These are phyloP conservation scores for Cyprinodon tularosa DNA, from an alignment of 2,113 vertebrate species.

Conservation along the genomic window DNA sequence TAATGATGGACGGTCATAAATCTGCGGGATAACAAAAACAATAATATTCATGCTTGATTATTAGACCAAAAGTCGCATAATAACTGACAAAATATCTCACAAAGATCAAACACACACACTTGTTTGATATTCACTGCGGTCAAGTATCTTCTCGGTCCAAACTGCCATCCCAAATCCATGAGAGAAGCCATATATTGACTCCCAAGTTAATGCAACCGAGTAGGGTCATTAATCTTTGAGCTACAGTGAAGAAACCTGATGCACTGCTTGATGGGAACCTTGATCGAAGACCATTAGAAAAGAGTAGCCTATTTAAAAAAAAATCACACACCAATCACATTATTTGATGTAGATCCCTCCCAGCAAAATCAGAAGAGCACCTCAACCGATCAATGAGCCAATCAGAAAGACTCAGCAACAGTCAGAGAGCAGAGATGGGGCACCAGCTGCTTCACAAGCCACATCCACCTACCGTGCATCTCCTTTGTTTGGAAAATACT, in stretches of 20 bases:
- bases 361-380: background rate
- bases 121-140: too few species aligned
- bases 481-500: background rate
- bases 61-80: background rate
- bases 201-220: background rate
- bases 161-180: background rate
- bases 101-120: background rate
- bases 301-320: background rate
- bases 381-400: background rate
- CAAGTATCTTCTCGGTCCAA: background rate
- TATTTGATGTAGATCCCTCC: background rate
- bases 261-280: background rate
- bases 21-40: background rate
- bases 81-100: background rate
- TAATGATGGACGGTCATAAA: background rate
- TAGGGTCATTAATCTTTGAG: background rate
- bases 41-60: background rate
- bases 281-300: background rate
- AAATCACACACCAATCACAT: background rate
- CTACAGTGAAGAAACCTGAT: background rate
- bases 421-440: background rate
- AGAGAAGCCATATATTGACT: background rate
- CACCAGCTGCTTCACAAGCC: background rate
- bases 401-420: background rate
- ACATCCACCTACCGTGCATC: background rate